These are phyloP conservation scores for Acomys russatus DNA, from an alignment of 2,797 vertebrate species.

Conservation along the genomic window DNA sequence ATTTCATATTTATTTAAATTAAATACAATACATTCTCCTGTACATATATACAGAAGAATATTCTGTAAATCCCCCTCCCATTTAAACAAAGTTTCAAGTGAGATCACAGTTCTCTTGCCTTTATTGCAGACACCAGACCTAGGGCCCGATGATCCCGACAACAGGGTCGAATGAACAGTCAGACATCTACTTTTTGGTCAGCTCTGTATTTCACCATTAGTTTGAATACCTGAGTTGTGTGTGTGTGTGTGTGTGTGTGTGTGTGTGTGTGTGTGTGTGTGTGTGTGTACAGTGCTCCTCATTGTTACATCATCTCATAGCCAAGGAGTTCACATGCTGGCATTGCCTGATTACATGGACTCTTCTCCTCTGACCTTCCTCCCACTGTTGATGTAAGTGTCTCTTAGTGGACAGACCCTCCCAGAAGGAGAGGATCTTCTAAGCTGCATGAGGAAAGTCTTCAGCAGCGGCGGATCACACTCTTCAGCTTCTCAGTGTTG, in stretches of 20 bases:
- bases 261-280: background rate
- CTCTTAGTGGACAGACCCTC: background rate
- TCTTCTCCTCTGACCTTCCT: background rate
- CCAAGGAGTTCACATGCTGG: background rate
- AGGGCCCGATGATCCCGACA: background rate
- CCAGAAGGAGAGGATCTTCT: background rate
- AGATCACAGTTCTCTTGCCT: background rate
- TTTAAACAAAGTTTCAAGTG: background rate
- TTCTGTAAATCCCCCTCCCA: background rate
- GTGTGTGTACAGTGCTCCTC: background rate
- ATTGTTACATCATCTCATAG: background rate
- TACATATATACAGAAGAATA: background rate
- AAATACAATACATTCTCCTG: background rate
- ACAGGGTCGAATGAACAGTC: rapidly evolving
- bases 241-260: background rate
- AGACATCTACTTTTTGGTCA: background rate
- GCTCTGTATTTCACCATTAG: background rate
- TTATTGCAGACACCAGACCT: background rate
- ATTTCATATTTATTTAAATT: background rate
- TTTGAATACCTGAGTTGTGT: background rate
- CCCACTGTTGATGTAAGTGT: background rate
- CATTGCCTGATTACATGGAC: background rate
- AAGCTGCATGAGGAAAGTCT: background rate
- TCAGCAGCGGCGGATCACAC: background rate
- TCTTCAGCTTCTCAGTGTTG: background rate